Evolutionary conservation across 2,888 invertebrate species (phyloP).

Genomic region (Clanis bilineata): DNA sequence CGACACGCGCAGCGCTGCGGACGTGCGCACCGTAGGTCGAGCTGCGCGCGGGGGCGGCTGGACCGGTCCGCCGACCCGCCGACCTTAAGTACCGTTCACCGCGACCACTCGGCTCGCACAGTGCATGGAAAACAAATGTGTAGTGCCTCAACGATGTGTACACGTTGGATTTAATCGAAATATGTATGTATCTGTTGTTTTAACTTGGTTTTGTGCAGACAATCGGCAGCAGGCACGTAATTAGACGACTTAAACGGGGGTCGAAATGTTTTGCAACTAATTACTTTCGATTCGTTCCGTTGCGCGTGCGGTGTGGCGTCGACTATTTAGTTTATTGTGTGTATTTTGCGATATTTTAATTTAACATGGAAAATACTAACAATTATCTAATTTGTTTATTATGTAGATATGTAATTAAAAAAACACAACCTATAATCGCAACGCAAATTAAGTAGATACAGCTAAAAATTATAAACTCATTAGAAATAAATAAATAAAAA

Average conservation of each 20-base stretch:
- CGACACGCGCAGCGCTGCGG: conserved; percentile 22
- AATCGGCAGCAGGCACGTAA: conserved; percentile 7
- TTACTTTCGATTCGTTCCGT: conserved; percentile 10
- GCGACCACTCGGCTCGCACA: conserved; percentile 49
- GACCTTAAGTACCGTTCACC: conserved; percentile 82
- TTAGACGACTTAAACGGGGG: conserved; percentile 4
- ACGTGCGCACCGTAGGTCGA: conserved; percentile 21
- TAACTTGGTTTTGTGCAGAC: conserved; percentile 3
- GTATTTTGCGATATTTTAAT: not conserved
- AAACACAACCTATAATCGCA: too few relatives aligned
- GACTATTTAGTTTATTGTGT: not conserved
- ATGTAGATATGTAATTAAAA: too few relatives aligned
- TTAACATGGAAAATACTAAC: too few relatives aligned
- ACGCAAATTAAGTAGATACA: too few relatives aligned
- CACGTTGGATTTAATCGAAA: conserved; percentile 6
- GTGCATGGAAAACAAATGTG: conserved; percentile 13
- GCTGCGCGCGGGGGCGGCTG: conserved; percentile 57
- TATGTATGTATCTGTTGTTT: conserved; percentile 12
- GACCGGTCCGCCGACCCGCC: conserved; percentile 78
- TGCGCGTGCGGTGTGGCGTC: not conserved
- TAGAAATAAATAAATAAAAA: too few relatives aligned
- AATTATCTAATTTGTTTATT: too few relatives aligned
- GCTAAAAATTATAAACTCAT: too few relatives aligned
- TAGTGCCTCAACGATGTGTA: not conserved
- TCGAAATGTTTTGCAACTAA: conserved; percentile 11